Percentiles rank a stretch among this genome's conserved stretches.
Evolutionary conservation across 1,140 invertebrate genomes (phyloP).

Genomic region (Drosophila mayri): DNA sequence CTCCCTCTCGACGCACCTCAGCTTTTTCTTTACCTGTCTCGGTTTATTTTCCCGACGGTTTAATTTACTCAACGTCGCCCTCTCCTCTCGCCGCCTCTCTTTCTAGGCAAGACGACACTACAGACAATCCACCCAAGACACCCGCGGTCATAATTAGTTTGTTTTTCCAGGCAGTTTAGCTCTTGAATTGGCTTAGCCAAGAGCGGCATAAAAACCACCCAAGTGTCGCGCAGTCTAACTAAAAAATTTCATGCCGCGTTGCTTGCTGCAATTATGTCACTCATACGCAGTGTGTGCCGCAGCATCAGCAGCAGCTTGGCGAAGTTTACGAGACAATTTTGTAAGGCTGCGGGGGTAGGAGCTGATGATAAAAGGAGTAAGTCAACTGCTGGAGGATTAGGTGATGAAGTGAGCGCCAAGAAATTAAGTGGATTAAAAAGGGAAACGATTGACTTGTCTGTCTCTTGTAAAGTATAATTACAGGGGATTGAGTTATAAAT

Average conservation of each 20-base stretch:
- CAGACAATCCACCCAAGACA: constrained; percentile 40
- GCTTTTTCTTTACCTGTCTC: constrained; percentile 46
- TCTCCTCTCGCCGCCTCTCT: constrained; percentile 6
- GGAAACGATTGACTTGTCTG: neutral
- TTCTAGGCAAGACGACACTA: constrained; percentile 2
- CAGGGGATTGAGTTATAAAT: too few relatives aligned
- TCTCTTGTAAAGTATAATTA: neutral
- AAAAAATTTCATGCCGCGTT: constrained; percentile 33
- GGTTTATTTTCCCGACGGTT: constrained; percentile 68
- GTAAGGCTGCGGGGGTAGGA: neutral
- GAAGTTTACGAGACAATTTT: constrained; percentile 19
- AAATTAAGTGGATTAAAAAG: constrained; percentile 17
- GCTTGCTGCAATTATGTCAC: constrained; percentile 66
- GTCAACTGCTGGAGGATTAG: constrained; percentile 6
- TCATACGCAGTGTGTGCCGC: constrained; percentile 49
- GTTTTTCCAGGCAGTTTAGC: constrained; percentile 79
- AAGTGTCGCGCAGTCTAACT: constrained; percentile 44
- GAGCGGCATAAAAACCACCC: constrained; percentile 53
- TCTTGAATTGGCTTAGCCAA: constrained; percentile 66
- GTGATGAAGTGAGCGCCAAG: neutral
- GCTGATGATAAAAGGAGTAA: constrained; percentile 1
- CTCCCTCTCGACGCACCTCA: constrained; percentile 9
- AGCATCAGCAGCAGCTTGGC: constrained; percentile 12
- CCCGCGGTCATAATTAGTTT: constrained; percentile 82
- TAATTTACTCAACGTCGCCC: constrained; percentile 69